Base-by-base conservation (phyloP, 2,113 vertebrate genomes). In the Onychorhynchus coronatus region DNA sequence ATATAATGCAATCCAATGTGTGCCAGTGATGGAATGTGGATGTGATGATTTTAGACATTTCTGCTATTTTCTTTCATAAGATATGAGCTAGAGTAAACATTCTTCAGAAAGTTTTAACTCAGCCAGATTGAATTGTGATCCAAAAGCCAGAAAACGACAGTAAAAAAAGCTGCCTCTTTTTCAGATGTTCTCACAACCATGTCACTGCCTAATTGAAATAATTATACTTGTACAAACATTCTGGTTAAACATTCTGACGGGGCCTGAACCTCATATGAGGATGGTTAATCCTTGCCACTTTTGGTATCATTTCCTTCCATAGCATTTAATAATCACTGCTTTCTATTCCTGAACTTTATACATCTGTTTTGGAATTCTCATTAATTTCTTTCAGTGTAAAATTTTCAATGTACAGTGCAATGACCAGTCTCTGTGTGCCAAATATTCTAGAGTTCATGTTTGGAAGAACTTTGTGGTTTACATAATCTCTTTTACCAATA, bases 261-360 rank as follows among this genome's bases (percentile, higher is more conserved):
- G 19, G 20, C 15, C 28, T 93, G 76, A 85, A 49, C 8, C 12
- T 56, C 0, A 0, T 62, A 53, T 70, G 58, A n/a, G 78, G 67
- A 47, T 56, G 15, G 13, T 84, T 91, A 85, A 37, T 68, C 41
- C 37, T 44, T 78, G 24, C 8, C 27, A 58, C 81, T 96, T 97
- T 94, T 89, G 62, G 66, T 96, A 89, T 97, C 81, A 70, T 89
- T 97, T 96, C 46, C 62, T 94, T 91, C 50, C 27, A 33, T 22
- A 66, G 30, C 25, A 74, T 79, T 96, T 78, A 72, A 59, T 42
- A 16, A 31, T 49, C 47, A 24, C 7, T 91, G 35, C 77, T 97
- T 96, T 97, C 95, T 82, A 15, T 96, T 97, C 85, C 85, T 91
- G 28, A 75, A 33, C 16, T 31, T 65, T 63, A 44, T 87, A 24